Conservation (phyloP, 2,888 invertebrate species). For the Drepanosiphum platanoidis region DNA sequence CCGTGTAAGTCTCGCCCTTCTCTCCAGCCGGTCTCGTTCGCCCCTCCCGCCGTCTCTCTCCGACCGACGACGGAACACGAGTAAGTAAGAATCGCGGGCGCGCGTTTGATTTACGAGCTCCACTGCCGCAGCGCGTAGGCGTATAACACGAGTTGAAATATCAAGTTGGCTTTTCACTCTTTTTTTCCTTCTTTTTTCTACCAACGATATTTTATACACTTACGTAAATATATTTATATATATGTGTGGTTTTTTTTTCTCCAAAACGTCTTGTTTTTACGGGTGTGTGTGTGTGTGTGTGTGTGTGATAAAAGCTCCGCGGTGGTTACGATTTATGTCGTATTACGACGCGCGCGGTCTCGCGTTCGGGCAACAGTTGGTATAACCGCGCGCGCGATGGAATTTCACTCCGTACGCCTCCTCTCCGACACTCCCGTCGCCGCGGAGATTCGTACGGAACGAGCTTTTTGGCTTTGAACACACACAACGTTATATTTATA, state of each 20-base stretch:
- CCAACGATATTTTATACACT: slow-evolving; percentile 13
- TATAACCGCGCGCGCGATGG: slow-evolving; percentile 12
- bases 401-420: background rate
- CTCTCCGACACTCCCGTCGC: background rate
- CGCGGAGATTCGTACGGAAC: background rate
- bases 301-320: slow-evolving; percentile 26
- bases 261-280: slow-evolving; percentile 11
- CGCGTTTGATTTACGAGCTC: slow-evolving; percentile 54
- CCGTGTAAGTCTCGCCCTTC: background rate
- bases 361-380: slow-evolving; percentile 43
- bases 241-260: slow-evolving; percentile 5
- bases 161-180: slow-evolving; percentile 34
- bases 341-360: slow-evolving; percentile 1
- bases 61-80: background rate
- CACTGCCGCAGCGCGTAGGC: slow-evolving; percentile 1
- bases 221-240: background rate
- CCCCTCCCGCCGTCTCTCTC: background rate
- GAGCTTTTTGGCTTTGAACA: slow-evolving; percentile 12
- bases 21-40: background rate
- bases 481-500: slow-evolving; percentile 21
- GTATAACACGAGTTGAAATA: slow-evolving; percentile 39
- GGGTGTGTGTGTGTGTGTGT: background rate
- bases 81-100: slow-evolving; percentile 41
- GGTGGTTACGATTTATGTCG: slow-evolving; percentile 41
- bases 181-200: background rate